phyloP scores from a whole-genome alignment of 2,888 invertebrate genomes.

The Drosophila testacea region DNA sequence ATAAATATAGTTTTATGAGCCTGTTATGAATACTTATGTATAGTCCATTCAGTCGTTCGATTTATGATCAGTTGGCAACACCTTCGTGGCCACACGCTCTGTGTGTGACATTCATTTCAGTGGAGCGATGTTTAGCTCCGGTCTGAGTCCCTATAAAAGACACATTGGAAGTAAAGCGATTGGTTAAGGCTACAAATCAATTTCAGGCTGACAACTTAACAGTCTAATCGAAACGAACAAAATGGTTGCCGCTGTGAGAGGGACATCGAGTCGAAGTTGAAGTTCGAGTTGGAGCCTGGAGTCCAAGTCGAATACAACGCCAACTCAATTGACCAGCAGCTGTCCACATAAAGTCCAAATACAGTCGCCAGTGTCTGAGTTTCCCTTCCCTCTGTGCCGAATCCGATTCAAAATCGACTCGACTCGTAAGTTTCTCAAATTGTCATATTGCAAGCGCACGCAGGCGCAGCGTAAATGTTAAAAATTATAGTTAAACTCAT shows the following conservation, averaged over 20 bases:
- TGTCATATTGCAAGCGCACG: constrained; percentile 82
- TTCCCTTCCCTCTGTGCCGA: not conserved
- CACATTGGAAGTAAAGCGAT: constrained; percentile 24
- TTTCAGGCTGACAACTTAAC: constrained; percentile 82
- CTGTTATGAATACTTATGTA: constrained; percentile 8
- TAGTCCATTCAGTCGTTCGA: constrained; percentile 37
- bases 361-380: constrained; percentile 52
- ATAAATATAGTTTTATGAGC: constrained; percentile 1
- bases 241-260: constrained; percentile 71
- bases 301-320: constrained; percentile 40
- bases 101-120: constrained; percentile 64
- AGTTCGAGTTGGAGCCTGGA: constrained; percentile 4
- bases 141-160: constrained; percentile 31
- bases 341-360: constrained; percentile 75
- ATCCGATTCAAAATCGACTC: constrained; percentile 14
- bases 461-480: constrained; percentile 82
- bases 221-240: constrained; percentile 81
- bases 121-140: constrained; percentile 3
- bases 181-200: constrained; percentile 76
- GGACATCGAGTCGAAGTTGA: constrained; percentile 17
- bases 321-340: constrained; percentile 80
- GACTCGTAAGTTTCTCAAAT: constrained; percentile 47
- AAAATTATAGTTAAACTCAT: constrained; percentile 83
- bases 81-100: constrained; percentile 47
- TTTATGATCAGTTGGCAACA: constrained; percentile 69